Base-by-base conservation (phyloP, 1,140 invertebrate species). In the Theocolax elegans region DNA sequence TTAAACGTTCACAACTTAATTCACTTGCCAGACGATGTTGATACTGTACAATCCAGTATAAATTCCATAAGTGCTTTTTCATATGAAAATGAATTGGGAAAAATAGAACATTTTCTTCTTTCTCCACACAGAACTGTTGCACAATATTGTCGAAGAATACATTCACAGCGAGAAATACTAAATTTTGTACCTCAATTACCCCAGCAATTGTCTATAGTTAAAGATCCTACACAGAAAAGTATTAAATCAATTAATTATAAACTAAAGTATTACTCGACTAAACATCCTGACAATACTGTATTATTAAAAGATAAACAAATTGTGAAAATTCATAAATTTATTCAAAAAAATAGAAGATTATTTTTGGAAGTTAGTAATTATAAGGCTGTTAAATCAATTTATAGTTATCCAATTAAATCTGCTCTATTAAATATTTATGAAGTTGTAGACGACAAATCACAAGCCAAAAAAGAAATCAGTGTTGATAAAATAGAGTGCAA, bases 1-100 rank as follows among this genome's bases (percentile, higher is more conserved):
- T n/a, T 54, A 17, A 54, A 54, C 27, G n/a, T 54, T 2, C 51
- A 54, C 21, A 54, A 54, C 19, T n/a, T 54, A 15, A 31, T 31
- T n/a, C 27, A 54, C 35, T 31, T 54, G n/a, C 19, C 51, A 6
- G 29, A 54, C n/a, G 51, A 54, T n/a, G 29, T 54, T 29, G 42
- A 44, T 15, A 44, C 10, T n/a, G 3, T 44, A 3, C 7, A 44
- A 7, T 7, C 3, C 7, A 44, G 15, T 44, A 15, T 44, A 15
- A 44, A n/a, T 44, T 15, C 6, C 3, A 10, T 44, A 7, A n/a
- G 15, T 44, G 42, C 42, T 44, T 44, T 44, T n/a, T n/a, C 42
- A 44, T 44, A 44, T 44, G 27, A 54, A 54, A 54, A 35, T n/a
- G n/a, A n/a, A n/a, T n/a, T n/a, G n/a, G n/a, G n/a, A n/a, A n/a